Percentiles rank a stretch among this genome's conserved stretches.
Evolutionary conservation across 2,797 vertebrate species (phyloP).

Genomic region (Xiphophorus birchmanni): DNA sequence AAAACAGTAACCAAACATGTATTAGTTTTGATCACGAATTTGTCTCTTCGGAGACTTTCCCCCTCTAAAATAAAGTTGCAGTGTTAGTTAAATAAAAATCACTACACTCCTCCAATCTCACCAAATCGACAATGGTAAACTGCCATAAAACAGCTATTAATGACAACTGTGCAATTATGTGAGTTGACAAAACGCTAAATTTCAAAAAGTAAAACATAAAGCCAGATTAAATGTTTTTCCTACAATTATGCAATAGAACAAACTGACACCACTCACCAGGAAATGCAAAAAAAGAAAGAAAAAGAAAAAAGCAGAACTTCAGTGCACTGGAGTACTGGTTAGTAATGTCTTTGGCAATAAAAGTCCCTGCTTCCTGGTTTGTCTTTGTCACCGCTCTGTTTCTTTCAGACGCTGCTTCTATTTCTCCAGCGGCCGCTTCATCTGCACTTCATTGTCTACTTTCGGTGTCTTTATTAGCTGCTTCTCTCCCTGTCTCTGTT

Average conservation of each 20-base stretch:
- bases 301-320: slow-evolving; percentile 50
- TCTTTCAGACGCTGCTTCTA: slow-evolving; percentile 20
- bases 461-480: slow-evolving; percentile 46
- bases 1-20: neutral
- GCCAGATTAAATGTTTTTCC: neutral
- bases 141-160: neutral
- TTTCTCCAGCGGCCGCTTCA: slow-evolving; percentile 31
- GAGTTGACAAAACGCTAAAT: neutral
- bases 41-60: neutral
- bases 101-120: neutral
- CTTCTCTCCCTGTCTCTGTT: slow-evolving; percentile 32
- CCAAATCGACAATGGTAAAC: neutral
- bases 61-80: neutral
- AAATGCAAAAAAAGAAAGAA: slow-evolving; percentile 23
- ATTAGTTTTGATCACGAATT: neutral
- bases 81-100: neutral
- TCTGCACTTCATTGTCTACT: slow-evolving; percentile 31
- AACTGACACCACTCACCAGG: slow-evolving; percentile 65
- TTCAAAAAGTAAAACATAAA: neutral
- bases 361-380: slow-evolving; percentile 65
- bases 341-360: slow-evolving; percentile 45
- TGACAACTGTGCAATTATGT: neutral
- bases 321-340: slow-evolving; percentile 3
- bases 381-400: slow-evolving; percentile 41
- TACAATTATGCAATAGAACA: slow-evolving; percentile 8